Conservation (phyloP, 2,113 vertebrate genomes). For the Synchiropus splendidus region DNA sequence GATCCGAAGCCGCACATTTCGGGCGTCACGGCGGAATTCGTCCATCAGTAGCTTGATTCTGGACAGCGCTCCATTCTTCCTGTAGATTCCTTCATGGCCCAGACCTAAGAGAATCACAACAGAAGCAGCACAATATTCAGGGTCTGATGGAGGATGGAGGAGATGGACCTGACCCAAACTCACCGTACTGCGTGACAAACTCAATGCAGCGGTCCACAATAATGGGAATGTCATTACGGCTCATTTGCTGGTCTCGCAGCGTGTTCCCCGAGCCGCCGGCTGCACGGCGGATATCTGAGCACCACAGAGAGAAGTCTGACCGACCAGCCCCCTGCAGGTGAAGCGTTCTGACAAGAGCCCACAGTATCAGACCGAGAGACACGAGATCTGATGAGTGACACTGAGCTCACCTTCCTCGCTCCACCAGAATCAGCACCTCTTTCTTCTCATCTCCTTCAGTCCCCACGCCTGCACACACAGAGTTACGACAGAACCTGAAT, state of each 20-base stretch:
- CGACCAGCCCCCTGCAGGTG: conserved; percentile 82
- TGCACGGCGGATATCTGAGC: conserved; percentile 75
- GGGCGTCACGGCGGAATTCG: conserved; percentile 87
- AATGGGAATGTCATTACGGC: conserved; percentile 88
- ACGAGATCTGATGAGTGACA: too few species aligned
- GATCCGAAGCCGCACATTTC: conserved; percentile 88
- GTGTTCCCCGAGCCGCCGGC: conserved; percentile 82
- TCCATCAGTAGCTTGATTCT: conserved; percentile 91
- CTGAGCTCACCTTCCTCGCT: conserved; percentile 80
- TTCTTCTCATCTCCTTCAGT: conserved; percentile 79
- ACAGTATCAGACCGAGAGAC: background rate
- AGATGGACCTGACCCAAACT: conserved; percentile 22
- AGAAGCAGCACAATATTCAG: too few species aligned
- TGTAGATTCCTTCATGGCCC: conserved; percentile 89
- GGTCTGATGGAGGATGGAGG: too few species aligned
- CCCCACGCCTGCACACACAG: conserved; percentile 68
- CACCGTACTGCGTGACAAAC: conserved; percentile 95
- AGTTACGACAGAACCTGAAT: background rate
- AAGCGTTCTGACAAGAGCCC: conserved; percentile 79
- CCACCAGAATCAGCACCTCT: conserved; percentile 86
- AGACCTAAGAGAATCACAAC: conserved; percentile 64
- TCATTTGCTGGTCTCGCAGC: conserved; percentile 90
- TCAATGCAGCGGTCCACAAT: conserved; percentile 95
- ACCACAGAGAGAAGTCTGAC: conserved; percentile 80
- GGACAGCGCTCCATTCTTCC: conserved; percentile 91